Percentiles rank a stretch among this genome's conserved stretches.
These are phyloP conservation scores for Acleris sparsana DNA, from an alignment of 2,888 invertebrate species.

Conservation along the genomic window DNA sequence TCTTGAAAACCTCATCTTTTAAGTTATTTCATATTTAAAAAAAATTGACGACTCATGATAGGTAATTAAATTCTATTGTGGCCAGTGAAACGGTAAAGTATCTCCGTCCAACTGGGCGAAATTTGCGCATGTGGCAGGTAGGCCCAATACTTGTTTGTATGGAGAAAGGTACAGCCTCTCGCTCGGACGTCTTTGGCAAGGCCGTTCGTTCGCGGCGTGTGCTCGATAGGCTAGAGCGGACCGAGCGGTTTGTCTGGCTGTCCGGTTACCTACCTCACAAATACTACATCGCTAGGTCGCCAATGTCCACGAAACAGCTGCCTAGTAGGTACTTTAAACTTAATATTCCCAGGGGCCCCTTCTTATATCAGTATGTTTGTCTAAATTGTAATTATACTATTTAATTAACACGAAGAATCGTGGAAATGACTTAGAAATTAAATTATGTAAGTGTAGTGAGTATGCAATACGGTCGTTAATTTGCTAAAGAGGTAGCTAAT, in stretches of 20 bases:
- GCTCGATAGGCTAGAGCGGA: slow-evolving; percentile 39
- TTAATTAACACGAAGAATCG: slow-evolving; percentile 3
- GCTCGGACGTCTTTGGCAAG: slow-evolving; percentile 66
- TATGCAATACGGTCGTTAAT: slow-evolving; percentile 38
- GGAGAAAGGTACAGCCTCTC: slow-evolving; percentile 66
- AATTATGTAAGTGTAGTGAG: slow-evolving; percentile 1
- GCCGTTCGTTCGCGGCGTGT: slow-evolving; percentile 53
- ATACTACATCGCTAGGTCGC: slow-evolving; percentile 9
- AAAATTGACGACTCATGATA: background rate
- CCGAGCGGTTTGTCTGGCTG: slow-evolving; percentile 49
- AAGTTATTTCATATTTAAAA: background rate
- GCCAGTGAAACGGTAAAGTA: slow-evolving; percentile 29
- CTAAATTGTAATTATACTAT: background rate
- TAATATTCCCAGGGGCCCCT: background rate
- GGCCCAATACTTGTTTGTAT: slow-evolving; percentile 41
- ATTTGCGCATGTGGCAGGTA: slow-evolving; percentile 33
- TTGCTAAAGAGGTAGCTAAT: slow-evolving; percentile 48
- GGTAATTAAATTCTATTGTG: slow-evolving; percentile 14
- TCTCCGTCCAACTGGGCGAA: slow-evolving; percentile 17
- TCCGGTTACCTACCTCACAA: slow-evolving; percentile 35
- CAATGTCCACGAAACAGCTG: background rate
- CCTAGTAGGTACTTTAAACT: slow-evolving; percentile 14
- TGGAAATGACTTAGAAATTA: background rate
- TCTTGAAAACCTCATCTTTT: too few relatives aligned
- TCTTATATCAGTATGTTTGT: background rate